Base-by-base conservation (phyloP, 2,113 vertebrate species). In the Catharus fuscescens region DNA sequence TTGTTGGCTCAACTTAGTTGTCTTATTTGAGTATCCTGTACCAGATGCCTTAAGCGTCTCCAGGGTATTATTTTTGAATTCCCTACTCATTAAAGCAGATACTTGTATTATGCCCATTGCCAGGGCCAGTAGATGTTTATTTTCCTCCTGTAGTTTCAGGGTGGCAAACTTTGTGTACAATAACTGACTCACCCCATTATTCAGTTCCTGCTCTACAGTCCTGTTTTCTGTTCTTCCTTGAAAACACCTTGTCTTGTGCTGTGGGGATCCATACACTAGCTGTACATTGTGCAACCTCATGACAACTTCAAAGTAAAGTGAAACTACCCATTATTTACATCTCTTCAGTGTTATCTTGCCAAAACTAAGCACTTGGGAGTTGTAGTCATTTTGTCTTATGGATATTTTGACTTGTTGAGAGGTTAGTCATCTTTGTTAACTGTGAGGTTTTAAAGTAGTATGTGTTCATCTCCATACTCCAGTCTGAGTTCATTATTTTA, bases 111-210 rank as follows among this genome's bases (percentile, higher is more conserved):
- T 32, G 38, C 76, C 59, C 15, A 26, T 77, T 86, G 59, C 60
- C 60, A 59, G 36, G 59, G 18, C 17, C 1, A 1, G 4, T 38
- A 70, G 66, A 6, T 88, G 45, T 59, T 87, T 87, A 5, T 87
- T 91, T 95, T 69, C 50, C 20, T 85, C 16, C 21, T 60, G 34
- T 66, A 72, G 80, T 91, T 94, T 95, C 69, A 90, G 56, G 85
- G 85, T 95, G 87, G 40, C 32, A 77, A 80, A 70, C 59, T 78
- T 70, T 92, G 38, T 92, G 73, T 85, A 56, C 24, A 65, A 0
- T 42, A 79, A 82, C 54, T 89, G 83, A 88, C 90, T 89, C 44
- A 31, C 34, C 11, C 32, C 11, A 5, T 77, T 73, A 6, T 45
- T 29, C 59, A 66, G 42, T 59, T 90, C 32, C 64, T 94, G 66